phyloP scores from a whole-genome alignment of 2,888 invertebrate species.

The Eugnorisma glareosa region DNA sequence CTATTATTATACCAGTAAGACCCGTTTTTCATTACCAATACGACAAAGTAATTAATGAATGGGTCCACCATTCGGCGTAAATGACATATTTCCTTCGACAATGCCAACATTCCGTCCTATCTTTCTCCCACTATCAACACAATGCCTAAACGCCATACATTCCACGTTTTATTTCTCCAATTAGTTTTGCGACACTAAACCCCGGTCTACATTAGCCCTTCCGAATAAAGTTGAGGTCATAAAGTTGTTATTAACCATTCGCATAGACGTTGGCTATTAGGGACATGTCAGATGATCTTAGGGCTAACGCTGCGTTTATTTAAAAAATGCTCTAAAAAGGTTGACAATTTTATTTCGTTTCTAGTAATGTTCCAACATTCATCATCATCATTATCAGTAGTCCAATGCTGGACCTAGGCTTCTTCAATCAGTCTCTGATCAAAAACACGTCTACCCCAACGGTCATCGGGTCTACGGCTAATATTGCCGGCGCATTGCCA shows the following conservation, averaged over 20 bases:
- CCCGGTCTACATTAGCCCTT: slow-evolving; percentile 61
- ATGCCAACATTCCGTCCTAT: slow-evolving; percentile 25
- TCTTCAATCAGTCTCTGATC: too few relatives aligned
- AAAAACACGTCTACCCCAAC: too few relatives aligned
- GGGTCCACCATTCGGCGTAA: slow-evolving; percentile 4
- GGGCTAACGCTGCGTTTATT: slow-evolving; percentile 3
- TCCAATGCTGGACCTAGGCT: too few relatives aligned
- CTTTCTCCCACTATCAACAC: slow-evolving; percentile 22
- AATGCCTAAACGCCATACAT: slow-evolving; percentile 43
- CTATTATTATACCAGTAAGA: not conserved
- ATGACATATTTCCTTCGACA: slow-evolving; percentile 37
- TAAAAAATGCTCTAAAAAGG: not conserved
- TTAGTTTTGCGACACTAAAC: slow-evolving; percentile 59
- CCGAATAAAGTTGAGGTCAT: slow-evolving; percentile 54
- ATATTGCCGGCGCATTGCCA: too few relatives aligned
- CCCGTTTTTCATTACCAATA: not conserved
- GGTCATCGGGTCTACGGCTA: too few relatives aligned
- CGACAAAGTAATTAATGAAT: not conserved
- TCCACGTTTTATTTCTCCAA: slow-evolving; percentile 63
- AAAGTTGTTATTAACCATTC: slow-evolving; percentile 66
- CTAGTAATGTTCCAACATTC: too few relatives aligned
- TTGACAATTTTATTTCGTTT: not conserved
- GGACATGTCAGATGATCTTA: slow-evolving; percentile 21
- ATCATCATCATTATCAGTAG: too few relatives aligned
- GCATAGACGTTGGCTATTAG: slow-evolving; percentile 27